Base-by-base conservation (phyloP, 2,113 vertebrate species). In the Hemiscyllium ocellatum region DNA sequence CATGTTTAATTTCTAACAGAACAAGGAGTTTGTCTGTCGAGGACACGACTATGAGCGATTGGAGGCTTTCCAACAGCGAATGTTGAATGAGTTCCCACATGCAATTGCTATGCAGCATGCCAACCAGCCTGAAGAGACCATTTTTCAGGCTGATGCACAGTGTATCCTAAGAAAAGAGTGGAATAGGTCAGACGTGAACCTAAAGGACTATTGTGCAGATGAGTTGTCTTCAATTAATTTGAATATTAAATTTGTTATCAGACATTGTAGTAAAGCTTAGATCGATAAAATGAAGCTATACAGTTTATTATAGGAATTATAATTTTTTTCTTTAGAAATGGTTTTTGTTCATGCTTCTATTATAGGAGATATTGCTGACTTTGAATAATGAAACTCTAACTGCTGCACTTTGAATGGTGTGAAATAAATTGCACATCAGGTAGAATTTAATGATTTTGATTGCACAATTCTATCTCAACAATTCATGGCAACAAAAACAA, bases 101-200 rank as follows among this genome's bases (percentile, higher is more conserved):
- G 99, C 99, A 97, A 99, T 99, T 96, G 98, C 99, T 98, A 99
- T 99, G 99, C 99, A 99, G 97, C 99, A 99, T 93, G 99, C 98
- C 97, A 99, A 99, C 98, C 99, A 99, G 97, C 99, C 99, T 0
- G 99, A 99, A 96, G 99, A 99, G 97, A 99, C 99, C 97, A 99
- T 99, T 97, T 99, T 99, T 98, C 99, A 99, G 97, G 99, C 99
- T 0, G 99, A 99, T 95, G 99, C 99, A 4, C 99, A 99, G 96
- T 99, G 99, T 99, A 99, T 99, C 99, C 99, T 96, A 94, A 37
- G 56, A 37, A 66, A 42, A 19, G 68, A 26, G 20, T 47, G 37
- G 12, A 72, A 33, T 52, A 3, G 24, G 10, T 47, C 24, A 72
- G 12, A 72, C 26, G 22, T 95, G 4, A 50, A 72, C 42, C 26